phyloP scores from a whole-genome alignment of 1,140 invertebrate species.

The Eciton burchellii region DNA sequence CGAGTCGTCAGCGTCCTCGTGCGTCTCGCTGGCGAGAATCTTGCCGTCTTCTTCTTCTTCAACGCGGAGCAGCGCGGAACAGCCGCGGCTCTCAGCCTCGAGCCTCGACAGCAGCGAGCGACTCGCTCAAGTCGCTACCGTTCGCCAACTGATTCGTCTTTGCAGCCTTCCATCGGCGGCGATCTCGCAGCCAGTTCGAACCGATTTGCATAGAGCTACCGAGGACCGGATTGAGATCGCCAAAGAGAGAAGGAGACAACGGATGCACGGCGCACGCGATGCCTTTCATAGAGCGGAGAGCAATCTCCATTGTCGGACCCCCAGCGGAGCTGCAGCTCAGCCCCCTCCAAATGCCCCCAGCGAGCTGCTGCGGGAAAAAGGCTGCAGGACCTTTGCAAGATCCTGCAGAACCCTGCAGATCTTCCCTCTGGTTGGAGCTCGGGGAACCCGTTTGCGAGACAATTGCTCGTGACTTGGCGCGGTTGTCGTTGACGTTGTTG shows the following conservation, averaged over 20 bases:
- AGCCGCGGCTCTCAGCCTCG: constrained; percentile 6
- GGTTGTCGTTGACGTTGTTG: not conserved
- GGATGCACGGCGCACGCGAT: constrained; percentile 26
- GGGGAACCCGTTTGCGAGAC: constrained; percentile 25
- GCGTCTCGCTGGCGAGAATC: not conserved
- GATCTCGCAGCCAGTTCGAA: constrained; percentile 50
- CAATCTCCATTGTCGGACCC: constrained; percentile 81
- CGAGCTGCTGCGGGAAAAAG: constrained; percentile 51
- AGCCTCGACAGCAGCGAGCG: not conserved
- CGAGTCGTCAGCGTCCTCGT: constrained; percentile 30
- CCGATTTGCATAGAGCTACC: constrained; percentile 85
- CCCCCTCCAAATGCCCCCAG: constrained; percentile 67
- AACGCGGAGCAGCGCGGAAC: constrained; percentile 24
- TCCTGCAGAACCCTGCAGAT: constrained; percentile 61
- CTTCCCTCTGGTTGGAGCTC: constrained; percentile 28
- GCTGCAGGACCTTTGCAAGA: constrained; percentile 70
- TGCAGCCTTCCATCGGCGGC: constrained; percentile 13
- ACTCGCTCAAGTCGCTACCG: constrained; percentile 47
- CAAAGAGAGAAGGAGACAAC: constrained; percentile 72
- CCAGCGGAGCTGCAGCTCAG: constrained; percentile 80
- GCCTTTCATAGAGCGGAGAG: constrained; percentile 76
- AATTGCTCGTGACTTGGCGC: not conserved
- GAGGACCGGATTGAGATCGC: constrained; percentile 69
- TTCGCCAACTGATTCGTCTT: constrained; percentile 67
- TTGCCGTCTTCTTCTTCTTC: constrained; percentile 19